phyloP scores from a whole-genome alignment of 2,113 vertebrate genomes.

The Lipotes vexillifer region DNA sequence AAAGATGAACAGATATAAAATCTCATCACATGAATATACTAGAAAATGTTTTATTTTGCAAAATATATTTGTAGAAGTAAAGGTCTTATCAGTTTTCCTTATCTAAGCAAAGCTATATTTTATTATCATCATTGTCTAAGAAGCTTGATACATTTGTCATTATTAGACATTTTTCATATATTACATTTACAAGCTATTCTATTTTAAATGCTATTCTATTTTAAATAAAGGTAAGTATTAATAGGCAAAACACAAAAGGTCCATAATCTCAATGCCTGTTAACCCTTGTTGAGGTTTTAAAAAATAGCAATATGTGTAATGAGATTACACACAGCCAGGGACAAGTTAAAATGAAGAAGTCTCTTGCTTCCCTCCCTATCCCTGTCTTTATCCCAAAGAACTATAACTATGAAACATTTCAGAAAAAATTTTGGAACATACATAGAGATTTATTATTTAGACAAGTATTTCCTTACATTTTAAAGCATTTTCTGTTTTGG shows the following conservation, averaged over 20 bases:
- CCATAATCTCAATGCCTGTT: neutral
- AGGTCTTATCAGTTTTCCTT: neutral
- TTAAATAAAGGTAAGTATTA: neutral
- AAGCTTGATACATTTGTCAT: neutral
- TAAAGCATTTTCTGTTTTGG: conserved; percentile 11
- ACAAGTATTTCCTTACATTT: neutral
- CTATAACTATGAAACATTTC: neutral
- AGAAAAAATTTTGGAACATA: neutral
- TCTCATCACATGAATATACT: neutral
- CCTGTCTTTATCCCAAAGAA: neutral
- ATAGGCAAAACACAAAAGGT: neutral
- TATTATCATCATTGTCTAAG: neutral
- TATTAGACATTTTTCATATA: neutral
- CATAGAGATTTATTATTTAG: neutral
- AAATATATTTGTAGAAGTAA: neutral
- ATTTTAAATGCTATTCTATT: neutral
- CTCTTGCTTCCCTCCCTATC: neutral
- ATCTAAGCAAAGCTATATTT: neutral
- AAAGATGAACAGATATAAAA: neutral
- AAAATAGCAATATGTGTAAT: neutral
- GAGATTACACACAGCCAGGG: neutral
- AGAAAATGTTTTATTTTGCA: conserved; percentile 7
- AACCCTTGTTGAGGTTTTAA: neutral
- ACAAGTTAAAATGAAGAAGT: neutral
- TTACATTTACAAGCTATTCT: neutral